Conservation (phyloP, 2,888 invertebrate species). For the Strigamia maritima region DNA sequence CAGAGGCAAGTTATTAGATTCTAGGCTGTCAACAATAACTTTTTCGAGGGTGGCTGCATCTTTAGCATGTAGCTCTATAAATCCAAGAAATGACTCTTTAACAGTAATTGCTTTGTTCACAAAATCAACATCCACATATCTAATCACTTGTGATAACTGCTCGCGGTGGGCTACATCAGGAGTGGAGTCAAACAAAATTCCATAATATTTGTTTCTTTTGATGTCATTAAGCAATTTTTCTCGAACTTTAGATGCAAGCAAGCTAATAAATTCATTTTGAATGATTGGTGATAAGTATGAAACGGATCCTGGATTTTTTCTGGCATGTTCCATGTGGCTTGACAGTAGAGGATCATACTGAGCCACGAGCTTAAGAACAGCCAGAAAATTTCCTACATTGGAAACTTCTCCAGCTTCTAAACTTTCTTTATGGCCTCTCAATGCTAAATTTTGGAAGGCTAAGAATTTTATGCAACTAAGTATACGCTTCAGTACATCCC, state of each 20-base stretch:
- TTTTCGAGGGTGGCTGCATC: background rate
- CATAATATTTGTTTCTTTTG: background rate
- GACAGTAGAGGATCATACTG: background rate
- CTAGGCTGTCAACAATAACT: background rate
- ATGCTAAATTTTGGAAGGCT: background rate
- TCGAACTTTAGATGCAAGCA: background rate
- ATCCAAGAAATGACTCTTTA: slow-evolving; percentile 26
- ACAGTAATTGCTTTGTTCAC: background rate
- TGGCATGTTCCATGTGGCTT: background rate
- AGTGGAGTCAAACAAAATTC: slow-evolving; percentile 10
- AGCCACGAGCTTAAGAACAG: background rate
- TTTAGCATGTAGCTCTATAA: background rate
- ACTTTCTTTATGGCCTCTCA: background rate
- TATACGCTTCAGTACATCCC: background rate
- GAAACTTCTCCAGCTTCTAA: background rate
- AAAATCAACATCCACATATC: slow-evolving; percentile 33
- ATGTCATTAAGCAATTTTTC: background rate
- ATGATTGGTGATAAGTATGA: background rate
- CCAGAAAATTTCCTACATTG: background rate
- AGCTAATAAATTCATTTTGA: background rate
- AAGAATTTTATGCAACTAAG: background rate
- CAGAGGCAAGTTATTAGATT: background rate
- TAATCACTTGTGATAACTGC: slow-evolving; percentile 8
- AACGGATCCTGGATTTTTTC: background rate
- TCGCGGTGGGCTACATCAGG: slow-evolving; percentile 1